Base-by-base conservation (phyloP, 2,888 invertebrate genomes). In the Emmelina monodactyla region DNA sequence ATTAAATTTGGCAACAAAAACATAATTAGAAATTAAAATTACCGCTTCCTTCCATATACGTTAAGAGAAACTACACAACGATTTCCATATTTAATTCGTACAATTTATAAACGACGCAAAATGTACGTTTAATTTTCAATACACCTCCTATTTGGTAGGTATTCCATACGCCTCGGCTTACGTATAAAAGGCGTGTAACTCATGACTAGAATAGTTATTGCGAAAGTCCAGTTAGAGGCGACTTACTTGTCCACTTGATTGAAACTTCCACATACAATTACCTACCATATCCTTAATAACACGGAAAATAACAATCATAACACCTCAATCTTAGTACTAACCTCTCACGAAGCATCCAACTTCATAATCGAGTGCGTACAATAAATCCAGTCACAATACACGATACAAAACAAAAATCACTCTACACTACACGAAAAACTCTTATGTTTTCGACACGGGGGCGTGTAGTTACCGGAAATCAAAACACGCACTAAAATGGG, bases 151-250 rank as follows among this genome's bases (percentile, higher is more conserved):
- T n/a, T n/a, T n/a, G n/a, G n/a, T n/a, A 7, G 25, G 25, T 11
- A 19, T 19, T 9, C 6, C 19, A 25, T 25, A 25, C 25, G n/a
- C n/a, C n/a, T 53, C 53, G 55, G 51, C 58, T 59, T 55, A 65
- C 73, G 57, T 65, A 63, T 68, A 73, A n/a, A n/a, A 61, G 73
- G 76, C 58, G 59, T 51, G 58, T 53, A 55, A 49, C 57, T 58
- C 61, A 76, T 76, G 72, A 68, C 51, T 52, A 60, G 78, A 75
- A 76, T 78, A 67, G 61, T 57, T 66, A 79, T 76, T 76, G 63
- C 67, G 63, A 75, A 73, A 78, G 78, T 78, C 75, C 78, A 63
- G 78, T 78, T 76, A 76, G 52, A 47, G 49, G 48, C 47, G 51
- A 43, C 41, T 41, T 43, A n/a, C 44, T 39, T 42, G 40, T 38